These are phyloP conservation scores for Oscheius sp. DNA, from an alignment of 1,140 invertebrate species.

Conservation along the genomic window DNA sequence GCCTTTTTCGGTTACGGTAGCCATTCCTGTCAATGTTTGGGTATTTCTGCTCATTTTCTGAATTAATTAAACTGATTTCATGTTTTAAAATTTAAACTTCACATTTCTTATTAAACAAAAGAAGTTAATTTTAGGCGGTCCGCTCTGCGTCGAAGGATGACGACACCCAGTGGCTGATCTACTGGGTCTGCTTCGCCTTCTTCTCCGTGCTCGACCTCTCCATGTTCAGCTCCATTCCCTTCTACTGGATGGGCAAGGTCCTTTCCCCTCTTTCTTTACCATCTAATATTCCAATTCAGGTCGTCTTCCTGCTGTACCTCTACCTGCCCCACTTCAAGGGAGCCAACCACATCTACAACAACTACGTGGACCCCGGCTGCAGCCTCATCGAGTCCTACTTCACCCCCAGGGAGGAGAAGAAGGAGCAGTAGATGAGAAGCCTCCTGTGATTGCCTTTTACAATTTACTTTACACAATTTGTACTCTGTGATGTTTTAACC, in stretches of 20 bases:
- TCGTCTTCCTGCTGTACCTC: conserved; percentile 32
- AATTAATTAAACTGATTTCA: no score
- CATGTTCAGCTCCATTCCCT: conserved; percentile 24
- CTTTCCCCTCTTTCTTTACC: conserved; percentile 13
- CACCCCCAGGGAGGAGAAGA: conserved; percentile 13
- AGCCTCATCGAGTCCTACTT: conserved; percentile 15
- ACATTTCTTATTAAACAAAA: not conserved
- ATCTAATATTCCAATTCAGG: no score
- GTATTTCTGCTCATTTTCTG: no score
- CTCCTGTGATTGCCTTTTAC: no score
- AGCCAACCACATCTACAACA: conserved; percentile 31
- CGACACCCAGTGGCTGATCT: conserved; percentile 49
- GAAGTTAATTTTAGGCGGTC: conserved; percentile 20
- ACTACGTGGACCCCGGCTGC: conserved; percentile 8
- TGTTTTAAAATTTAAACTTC: conserved; percentile 5
- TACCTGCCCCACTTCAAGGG: conserved; percentile 29
- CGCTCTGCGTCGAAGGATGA: conserved; percentile 44
- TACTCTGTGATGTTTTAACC: no score
- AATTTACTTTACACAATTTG: no score
- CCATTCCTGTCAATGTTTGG: no score
- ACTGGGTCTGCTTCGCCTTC: conserved; percentile 51
- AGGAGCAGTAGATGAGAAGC: no score
- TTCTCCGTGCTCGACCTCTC: conserved; percentile 49
- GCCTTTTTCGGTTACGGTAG: no score
- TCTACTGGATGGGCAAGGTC: conserved; percentile 47